Evolutionary conservation across 2,797 vertebrate species (phyloP).

Genomic region (Acipenser transmontanus): DNA sequence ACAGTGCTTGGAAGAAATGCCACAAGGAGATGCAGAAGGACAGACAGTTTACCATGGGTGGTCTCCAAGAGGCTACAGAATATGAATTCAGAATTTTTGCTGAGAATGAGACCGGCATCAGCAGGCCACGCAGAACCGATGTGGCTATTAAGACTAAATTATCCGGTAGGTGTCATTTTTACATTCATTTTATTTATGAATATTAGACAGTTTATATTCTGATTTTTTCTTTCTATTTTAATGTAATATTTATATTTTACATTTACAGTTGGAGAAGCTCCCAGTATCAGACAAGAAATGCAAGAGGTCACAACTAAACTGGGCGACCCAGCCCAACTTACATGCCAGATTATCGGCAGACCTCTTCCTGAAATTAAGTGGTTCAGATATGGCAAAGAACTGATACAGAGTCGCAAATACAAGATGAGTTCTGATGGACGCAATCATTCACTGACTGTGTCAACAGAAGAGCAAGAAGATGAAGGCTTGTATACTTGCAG

Average conservation of each 20-base stretch:
- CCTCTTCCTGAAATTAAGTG: constrained; percentile 95
- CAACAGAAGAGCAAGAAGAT: constrained; percentile 92
- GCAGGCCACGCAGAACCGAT: constrained; percentile 87
- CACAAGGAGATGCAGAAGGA: constrained; percentile 84
- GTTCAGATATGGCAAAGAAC: constrained; percentile 87
- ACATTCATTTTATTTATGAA: background rate
- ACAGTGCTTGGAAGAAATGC: constrained; percentile 91
- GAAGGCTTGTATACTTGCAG: constrained; percentile 91
- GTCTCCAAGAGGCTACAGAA: constrained; percentile 85
- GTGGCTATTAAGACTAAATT: constrained; percentile 92
- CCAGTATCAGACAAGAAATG: constrained; percentile 87
- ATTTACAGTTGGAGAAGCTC: constrained; percentile 76
- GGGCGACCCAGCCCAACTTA: constrained; percentile 83
- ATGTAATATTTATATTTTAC: background rate
- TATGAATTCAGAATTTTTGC: constrained; percentile 97
- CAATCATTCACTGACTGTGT: constrained; percentile 82
- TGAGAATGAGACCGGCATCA: constrained; percentile 92
- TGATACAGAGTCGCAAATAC: constrained; percentile 87
- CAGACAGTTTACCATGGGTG: constrained; percentile 73
- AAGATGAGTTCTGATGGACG: constrained; percentile 95
- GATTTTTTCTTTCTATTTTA: background rate
- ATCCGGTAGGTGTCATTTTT: constrained; percentile 65
- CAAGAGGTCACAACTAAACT: constrained; percentile 84
- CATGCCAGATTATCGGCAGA: constrained; percentile 93
- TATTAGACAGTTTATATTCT: background rate